phyloP scores from a whole-genome alignment of 2,113 vertebrate genomes.

The pig (Sus scrofa) region DNA sequence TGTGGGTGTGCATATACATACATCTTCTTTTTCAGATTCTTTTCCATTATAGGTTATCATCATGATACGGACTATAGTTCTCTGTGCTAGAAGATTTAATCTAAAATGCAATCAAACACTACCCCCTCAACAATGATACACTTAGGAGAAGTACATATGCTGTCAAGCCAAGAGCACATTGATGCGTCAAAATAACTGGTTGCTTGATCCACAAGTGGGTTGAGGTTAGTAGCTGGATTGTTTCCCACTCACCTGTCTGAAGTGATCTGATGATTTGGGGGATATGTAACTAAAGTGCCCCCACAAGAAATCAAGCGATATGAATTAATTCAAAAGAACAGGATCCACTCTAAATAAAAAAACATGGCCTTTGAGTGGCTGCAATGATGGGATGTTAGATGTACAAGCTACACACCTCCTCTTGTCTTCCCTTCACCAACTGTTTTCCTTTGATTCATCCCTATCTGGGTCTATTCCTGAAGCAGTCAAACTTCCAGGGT shows the following conservation, averaged over 20 bases:
- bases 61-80: background rate
- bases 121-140: background rate
- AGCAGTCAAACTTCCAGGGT: background rate
- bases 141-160: too few relatives aligned
- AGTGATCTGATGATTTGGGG: background rate
- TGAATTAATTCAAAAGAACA: slow-evolving; percentile 24
- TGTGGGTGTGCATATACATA: background rate
- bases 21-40: background rate
- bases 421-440: background rate
- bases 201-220: background rate
- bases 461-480: background rate
- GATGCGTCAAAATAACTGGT: background rate
- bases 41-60: background rate
- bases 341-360: background rate
- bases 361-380: background rate
- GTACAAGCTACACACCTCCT: background rate
- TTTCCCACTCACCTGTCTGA: background rate
- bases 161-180: background rate
- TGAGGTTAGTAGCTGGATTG: background rate
- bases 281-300: background rate
- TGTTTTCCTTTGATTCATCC: background rate
- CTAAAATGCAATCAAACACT: background rate
- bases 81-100: background rate
- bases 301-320: background rate
- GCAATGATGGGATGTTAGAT: background rate